Percentiles rank a stretch among this genome's conserved stretches.
These are phyloP conservation scores for Chalcis sispes DNA, from an alignment of 2,888 invertebrate genomes.

Conservation along the genomic window DNA sequence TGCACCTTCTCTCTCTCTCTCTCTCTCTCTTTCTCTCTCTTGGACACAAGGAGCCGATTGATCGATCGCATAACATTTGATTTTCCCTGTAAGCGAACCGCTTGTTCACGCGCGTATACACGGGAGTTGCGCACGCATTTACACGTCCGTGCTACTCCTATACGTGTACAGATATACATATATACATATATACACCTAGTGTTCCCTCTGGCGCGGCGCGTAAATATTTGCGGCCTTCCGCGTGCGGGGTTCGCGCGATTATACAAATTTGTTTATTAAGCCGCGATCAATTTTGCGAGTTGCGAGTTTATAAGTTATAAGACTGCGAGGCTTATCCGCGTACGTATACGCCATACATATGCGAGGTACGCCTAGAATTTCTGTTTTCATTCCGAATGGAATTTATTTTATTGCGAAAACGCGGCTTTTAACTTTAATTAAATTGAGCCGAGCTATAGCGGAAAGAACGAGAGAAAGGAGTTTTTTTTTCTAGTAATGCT, in stretches of 20 bases:
- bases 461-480: neutral
- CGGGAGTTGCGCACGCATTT: neutral
- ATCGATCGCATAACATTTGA: conserved; percentile 68
- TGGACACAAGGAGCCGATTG: conserved; percentile 64
- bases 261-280: conserved; percentile 33
- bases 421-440: conserved; percentile 24
- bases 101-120: conserved; percentile 2
- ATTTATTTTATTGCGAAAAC: conserved; percentile 18
- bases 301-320: neutral
- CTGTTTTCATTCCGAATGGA: neutral
- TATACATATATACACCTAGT: neutral
- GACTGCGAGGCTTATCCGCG: neutral
- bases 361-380: neutral
- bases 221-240: conserved; percentile 16
- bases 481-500: too few species aligned
- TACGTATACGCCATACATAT: neutral
- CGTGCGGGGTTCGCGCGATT: neutral
- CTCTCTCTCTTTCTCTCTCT: neutral
- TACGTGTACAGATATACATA: neutral
- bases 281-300: conserved; percentile 27
- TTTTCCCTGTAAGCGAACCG: conserved; percentile 66
- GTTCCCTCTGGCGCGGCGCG: too few species aligned
- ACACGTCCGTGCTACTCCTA: too few species aligned
- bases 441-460: neutral
- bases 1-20: neutral